phyloP scores from a whole-genome alignment of 2,888 invertebrate species.

The Caenorhabditis virilis region DNA sequence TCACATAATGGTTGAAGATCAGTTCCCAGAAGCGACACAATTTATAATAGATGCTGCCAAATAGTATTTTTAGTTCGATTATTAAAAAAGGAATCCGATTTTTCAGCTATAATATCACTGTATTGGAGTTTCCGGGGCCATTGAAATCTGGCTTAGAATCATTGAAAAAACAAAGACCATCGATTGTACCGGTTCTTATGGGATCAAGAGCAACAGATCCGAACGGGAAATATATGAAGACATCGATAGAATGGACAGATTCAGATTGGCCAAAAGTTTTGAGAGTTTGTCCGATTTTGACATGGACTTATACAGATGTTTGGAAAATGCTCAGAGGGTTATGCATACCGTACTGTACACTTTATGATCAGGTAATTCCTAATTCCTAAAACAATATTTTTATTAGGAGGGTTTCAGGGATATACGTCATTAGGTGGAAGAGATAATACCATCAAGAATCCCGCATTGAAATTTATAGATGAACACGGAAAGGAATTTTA shows the following conservation, averaged over 20 bases:
- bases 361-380: conserved; percentile 77
- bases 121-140: conserved; percentile 77
- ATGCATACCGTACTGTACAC: conserved; percentile 83
- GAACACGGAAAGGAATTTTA: conserved; percentile 41
- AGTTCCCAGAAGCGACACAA: conserved; percentile 82
- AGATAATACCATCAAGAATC: conserved; percentile 76
- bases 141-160: conserved; percentile 78
- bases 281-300: conserved; percentile 72
- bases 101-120: conserved; percentile 76
- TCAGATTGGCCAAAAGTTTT: conserved; percentile 86
- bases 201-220: conserved; percentile 87
- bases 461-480: conserved; percentile 21
- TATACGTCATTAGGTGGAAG: conserved; percentile 86
- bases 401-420: conserved; percentile 73
- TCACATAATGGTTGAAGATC: conserved; percentile 81
- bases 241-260: conserved; percentile 76
- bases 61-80: conserved; percentile 26
- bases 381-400: not conserved
- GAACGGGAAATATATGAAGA: conserved; percentile 56
- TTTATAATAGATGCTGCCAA: conserved; percentile 77
- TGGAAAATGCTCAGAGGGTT: conserved; percentile 85
- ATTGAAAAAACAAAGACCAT: conserved; percentile 73
- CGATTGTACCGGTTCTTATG: conserved; percentile 85
- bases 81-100: not conserved
- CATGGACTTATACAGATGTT: conserved; percentile 75